Evolutionary conservation across 2,888 invertebrate species (phyloP).

Genomic region (Luperina testacea): DNA sequence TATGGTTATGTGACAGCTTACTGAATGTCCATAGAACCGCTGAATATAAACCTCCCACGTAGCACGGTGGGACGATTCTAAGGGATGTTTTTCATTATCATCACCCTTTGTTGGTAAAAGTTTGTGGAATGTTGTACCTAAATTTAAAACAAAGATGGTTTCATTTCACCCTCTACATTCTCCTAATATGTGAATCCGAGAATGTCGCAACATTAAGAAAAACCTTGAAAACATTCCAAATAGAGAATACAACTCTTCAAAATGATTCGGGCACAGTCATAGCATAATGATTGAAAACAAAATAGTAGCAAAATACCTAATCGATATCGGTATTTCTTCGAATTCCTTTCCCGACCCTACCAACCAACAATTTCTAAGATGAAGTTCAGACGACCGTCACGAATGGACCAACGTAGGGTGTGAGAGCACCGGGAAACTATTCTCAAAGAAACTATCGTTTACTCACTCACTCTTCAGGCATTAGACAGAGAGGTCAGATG

Average conservation of each 20-base stretch:
- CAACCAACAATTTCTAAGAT: conserved; percentile 74
- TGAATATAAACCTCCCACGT: conserved; percentile 32
- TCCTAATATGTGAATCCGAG: background rate
- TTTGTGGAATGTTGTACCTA: background rate
- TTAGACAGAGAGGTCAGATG: conserved; percentile 70
- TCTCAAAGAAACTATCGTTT: conserved; percentile 60
- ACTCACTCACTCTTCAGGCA: conserved; percentile 57
- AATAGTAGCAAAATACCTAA: background rate
- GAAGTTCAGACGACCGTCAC: conserved; percentile 83
- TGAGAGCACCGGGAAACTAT: conserved; percentile 72
- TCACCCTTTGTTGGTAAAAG: background rate
- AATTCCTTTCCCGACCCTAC: conserved; percentile 65
- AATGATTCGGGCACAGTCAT: background rate
- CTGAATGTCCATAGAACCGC: conserved; percentile 16
- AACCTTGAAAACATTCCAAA: background rate
- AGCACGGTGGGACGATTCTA: conserved; percentile 6
- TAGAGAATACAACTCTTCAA: background rate
- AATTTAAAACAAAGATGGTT: background rate
- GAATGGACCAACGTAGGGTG: conserved; percentile 76
- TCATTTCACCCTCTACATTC: background rate
- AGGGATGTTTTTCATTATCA: conserved; percentile 1
- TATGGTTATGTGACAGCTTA: conserved; percentile 14
- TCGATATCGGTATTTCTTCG: conserved; percentile 53
- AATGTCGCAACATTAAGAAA: background rate
- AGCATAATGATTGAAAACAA: background rate